Base-by-base conservation (phyloP, 2,888 invertebrate genomes). In the Drosophila mulleri region DNA sequence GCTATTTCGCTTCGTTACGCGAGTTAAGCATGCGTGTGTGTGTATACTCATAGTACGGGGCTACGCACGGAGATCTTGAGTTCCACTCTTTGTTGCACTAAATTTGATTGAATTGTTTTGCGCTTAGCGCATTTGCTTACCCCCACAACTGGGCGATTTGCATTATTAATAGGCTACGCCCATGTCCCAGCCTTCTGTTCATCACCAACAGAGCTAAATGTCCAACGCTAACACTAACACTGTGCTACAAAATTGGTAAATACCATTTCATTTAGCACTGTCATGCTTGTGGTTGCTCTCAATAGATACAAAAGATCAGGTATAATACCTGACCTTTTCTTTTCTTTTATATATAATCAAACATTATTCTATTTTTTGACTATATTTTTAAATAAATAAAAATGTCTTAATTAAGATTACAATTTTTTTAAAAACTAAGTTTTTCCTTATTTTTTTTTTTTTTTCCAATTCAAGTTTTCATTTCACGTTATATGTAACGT, bases 51-150 rank as follows among this genome's bases (percentile, higher is more conserved):
- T 26, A 18, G 32, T 18, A 32, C 12, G 48, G 12, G 6, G 11
- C 0, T 48, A 48, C 48, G 48, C 48, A 48, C 3, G 12, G 1
- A 18, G 48, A 50, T 54, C 26, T n/a, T n/a, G 29, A 53, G 5
- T 39, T 35, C 37, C 3, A 23, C 23, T 16, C 52, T 67, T 64
- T 57, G 69, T n/a, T 61, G 61, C 67, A 70, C 60, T 82, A 75
- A 80, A 84, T 80, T 87, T 71, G 80, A 87, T 83, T 87, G 82
- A 60, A 83, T 80, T 85, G 73, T 80, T 72, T 71, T 68, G 79
- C 83, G 82, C 79, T 78, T 75, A 53, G 78, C 72, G 71, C 80
- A 75, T 80, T 85, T 83, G 85, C 76, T 76, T 82, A 80, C 71
- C 80, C 80, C 75, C 8, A 72, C 70, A 74, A 74, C 66, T 68